Percentiles rank a stretch among this genome's conserved stretches.
Conservation (phyloP, 2,113 vertebrate genomes). For the Elachura formosa region DNA sequence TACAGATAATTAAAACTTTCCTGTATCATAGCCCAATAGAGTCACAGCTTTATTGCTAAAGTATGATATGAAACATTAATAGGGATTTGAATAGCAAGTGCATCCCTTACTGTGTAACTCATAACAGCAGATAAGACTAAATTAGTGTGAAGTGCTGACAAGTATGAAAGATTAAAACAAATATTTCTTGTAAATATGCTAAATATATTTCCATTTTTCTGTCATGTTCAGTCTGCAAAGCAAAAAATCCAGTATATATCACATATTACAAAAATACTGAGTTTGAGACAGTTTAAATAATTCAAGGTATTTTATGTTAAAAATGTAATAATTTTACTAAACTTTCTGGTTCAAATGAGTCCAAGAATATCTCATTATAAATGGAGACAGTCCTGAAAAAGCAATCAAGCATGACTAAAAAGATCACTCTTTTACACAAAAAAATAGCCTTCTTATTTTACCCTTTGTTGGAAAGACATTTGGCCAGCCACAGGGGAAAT, state of each 20-base stretch:
- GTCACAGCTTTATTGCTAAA: conserved; percentile 29
- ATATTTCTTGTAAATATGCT: conserved; percentile 34
- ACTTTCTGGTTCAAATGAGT: conserved; percentile 81
- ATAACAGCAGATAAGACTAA: conserved; percentile 55
- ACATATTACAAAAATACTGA: neutral
- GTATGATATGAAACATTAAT: conserved; percentile 44
- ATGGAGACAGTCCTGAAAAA: conserved; percentile 79
- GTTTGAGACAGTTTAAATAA: conserved; percentile 39
- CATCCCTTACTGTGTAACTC: conserved; percentile 25
- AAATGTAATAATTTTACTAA: conserved; percentile 72
- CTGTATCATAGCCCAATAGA: conserved; percentile 4
- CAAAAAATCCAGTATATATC: neutral
- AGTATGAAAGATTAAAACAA: conserved; percentile 64
- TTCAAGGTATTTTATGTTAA: conserved; percentile 65
- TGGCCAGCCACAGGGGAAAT: conserved; percentile 81
- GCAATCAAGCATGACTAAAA: conserved; percentile 82
- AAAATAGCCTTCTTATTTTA: conserved; percentile 82
- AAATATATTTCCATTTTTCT: conserved; percentile 20
- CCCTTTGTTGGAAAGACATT: conserved; percentile 83
- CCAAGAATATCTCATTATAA: conserved; percentile 82
- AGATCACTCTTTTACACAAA: conserved; percentile 82
- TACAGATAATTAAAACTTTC: conserved; percentile 40
- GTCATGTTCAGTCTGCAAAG: neutral
- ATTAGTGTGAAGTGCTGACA: conserved; percentile 58
- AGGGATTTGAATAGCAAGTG: conserved; percentile 59